Percentiles rank a stretch among this genome's conserved stretches.
phyloP scores from a whole-genome alignment of 2,888 invertebrate species.

The Patella caerulea region DNA sequence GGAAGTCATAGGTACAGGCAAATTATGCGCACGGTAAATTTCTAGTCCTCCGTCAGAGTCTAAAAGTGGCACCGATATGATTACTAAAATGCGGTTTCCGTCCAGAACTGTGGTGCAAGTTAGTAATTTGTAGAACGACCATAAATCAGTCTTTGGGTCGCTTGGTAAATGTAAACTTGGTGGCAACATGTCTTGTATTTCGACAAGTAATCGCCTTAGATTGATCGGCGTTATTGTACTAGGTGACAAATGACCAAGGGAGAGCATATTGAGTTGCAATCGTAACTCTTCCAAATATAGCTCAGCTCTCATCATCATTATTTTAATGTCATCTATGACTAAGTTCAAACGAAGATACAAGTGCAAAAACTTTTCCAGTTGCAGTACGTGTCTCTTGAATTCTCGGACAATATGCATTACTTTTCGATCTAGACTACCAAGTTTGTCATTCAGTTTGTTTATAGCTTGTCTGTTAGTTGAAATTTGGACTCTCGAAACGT shows the following conservation, averaged over 20 bases:
- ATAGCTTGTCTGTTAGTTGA: not conserved
- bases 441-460: not conserved
- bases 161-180: not conserved
- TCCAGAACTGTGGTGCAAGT: not conserved
- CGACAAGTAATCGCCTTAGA: not conserved
- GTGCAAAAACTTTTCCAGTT: not conserved
- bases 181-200: too few species aligned
- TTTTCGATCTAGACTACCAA: too few species aligned
- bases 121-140: not conserved
- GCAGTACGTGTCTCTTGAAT: not conserved
- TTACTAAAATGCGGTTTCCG: not conserved
- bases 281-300: not conserved
- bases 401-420: too few species aligned
- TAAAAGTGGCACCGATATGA: not conserved
- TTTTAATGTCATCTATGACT: not conserved
- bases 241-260: not conserved
- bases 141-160: not conserved
- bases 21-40: not conserved
- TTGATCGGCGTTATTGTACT: not conserved
- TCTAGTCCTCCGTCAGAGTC: not conserved
- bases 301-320: not conserved
- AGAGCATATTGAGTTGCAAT: not conserved
- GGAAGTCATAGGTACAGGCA: not conserved
- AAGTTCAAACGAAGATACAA: not conserved
- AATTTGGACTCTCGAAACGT: slow-evolving; percentile 6